Percentiles rank a stretch among this genome's conserved stretches.
These are phyloP conservation scores for Tokudaia muenninki DNA, from an alignment of 2,797 vertebrate genomes.

Conservation along the genomic window DNA sequence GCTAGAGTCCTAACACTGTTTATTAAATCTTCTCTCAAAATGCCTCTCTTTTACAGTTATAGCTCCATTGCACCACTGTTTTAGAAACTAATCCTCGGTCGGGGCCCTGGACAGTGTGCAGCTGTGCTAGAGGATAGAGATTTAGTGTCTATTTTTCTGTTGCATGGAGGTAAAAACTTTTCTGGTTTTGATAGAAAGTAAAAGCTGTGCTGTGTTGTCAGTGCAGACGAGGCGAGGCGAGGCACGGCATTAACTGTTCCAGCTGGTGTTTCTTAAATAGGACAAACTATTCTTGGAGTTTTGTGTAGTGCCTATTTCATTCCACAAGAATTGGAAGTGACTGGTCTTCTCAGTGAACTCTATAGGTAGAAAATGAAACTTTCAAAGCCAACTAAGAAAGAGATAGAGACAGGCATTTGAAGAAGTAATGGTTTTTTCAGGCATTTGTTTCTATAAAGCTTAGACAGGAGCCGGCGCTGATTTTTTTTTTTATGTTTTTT, in stretches of 20 bases:
- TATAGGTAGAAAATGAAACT: conserved; percentile 73
- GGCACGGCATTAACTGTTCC: conserved; percentile 75
- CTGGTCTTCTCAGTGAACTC: conserved; percentile 64
- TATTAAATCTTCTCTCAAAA: conserved; percentile 19
- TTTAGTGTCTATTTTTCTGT: conserved; percentile 20
- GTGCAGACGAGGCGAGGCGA: conserved; percentile 67
- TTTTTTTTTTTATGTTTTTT: not conserved
- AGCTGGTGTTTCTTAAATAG: conserved; percentile 83
- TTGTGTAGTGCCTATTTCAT: conserved; percentile 72
- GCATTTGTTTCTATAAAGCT: conserved; percentile 58
- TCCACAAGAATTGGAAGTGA: conserved; percentile 75
- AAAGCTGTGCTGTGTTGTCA: conserved; percentile 56
- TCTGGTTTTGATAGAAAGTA: conserved; percentile 70
- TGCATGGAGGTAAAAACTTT: conserved; percentile 14
- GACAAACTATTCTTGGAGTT: conserved; percentile 80
- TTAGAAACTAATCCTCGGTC: not conserved
- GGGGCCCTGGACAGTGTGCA: not conserved
- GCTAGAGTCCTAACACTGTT: not conserved
- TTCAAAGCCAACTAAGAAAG: conserved; percentile 69
- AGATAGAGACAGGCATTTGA: conserved; percentile 20
- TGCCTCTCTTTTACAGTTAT: not conserved
- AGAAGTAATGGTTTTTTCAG: conserved; percentile 59
- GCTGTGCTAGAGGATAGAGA: not conserved
- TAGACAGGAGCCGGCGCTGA: not conserved
- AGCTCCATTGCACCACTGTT: not conserved